Percentiles rank a stretch among this genome's conserved stretches.
Evolutionary conservation across 2,113 vertebrate species (phyloP).

Genomic region (Planiliza haematocheilus): DNA sequence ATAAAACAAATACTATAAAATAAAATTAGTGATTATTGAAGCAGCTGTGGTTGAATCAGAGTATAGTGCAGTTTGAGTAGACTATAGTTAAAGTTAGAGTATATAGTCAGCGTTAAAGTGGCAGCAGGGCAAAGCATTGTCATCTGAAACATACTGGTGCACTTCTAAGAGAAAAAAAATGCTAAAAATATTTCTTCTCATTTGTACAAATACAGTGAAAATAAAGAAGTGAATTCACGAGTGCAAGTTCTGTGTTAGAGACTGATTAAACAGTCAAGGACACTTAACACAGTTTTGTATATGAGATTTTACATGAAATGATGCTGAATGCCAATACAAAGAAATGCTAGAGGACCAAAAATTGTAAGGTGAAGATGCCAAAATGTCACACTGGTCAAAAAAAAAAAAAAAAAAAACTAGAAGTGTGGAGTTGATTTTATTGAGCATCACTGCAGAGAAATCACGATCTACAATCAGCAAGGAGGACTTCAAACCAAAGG

Average conservation of each 20-base stretch:
- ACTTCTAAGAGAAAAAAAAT: too few relatives aligned
- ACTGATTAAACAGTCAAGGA: background rate
- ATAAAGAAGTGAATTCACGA: background rate
- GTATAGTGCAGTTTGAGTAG: too few relatives aligned
- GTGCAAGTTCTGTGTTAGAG: background rate
- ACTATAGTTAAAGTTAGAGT: too few relatives aligned
- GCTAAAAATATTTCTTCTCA: too few relatives aligned
- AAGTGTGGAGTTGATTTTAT: slow-evolving; percentile 2
- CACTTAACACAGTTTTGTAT: background rate
- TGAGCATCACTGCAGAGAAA: slow-evolving; percentile 37
- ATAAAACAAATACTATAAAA: too few relatives aligned
- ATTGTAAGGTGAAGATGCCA: background rate
- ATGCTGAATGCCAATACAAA: slow-evolving; percentile 7
- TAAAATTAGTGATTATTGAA: too few relatives aligned
- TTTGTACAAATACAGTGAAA: too few relatives aligned
- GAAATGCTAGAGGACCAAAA: background rate
- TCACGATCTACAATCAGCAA: slow-evolving; percentile 14
- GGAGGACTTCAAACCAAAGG: slow-evolving; percentile 37
- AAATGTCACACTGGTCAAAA: slow-evolving; percentile 22
- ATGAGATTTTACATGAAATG: background rate
- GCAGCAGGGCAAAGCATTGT: too few relatives aligned
- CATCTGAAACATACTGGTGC: too few relatives aligned
- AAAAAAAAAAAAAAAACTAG: slow-evolving; percentile 9
- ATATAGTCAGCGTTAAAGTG: too few relatives aligned
- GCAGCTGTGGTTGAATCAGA: too few relatives aligned